phyloP scores from a whole-genome alignment of 2,113 vertebrate genomes.

The Sciurus niger region DNA sequence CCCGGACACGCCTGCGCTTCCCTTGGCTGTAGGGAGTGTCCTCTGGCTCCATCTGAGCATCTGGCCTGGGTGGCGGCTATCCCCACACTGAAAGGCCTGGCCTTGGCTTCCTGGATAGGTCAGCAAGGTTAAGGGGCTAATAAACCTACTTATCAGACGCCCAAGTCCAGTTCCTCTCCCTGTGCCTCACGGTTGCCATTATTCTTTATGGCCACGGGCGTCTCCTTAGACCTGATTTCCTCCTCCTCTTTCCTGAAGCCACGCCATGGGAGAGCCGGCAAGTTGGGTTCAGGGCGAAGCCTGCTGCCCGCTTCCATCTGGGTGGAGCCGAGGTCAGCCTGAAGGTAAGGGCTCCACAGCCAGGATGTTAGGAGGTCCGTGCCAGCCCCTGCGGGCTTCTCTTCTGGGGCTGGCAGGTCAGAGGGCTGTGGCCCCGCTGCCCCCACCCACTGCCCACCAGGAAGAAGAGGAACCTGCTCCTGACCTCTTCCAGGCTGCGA shows the following conservation, averaged over 20 bases:
- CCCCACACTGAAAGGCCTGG: not conserved
- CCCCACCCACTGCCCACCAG: accelerated
- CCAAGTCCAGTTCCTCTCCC: not conserved
- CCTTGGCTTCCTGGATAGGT: not conserved
- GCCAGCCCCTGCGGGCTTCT: accelerated
- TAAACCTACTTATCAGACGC: slow-evolving; percentile 71
- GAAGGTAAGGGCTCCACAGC: accelerated
- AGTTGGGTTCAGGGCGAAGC: accelerated
- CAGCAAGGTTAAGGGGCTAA: slow-evolving; percentile 70
- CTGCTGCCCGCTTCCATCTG: slow-evolving; percentile 33
- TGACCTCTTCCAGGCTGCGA: accelerated
- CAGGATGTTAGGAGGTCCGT: accelerated
- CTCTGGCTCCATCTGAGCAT: not conserved
- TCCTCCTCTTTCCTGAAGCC: slow-evolving; percentile 30
- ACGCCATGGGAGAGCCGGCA: not conserved
- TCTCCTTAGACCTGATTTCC: slow-evolving; percentile 67
- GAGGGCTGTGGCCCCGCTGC: not conserved
- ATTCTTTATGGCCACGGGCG: not conserved
- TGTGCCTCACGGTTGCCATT: slow-evolving; percentile 1
- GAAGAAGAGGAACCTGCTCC: not conserved
- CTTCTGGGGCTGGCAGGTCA: accelerated
- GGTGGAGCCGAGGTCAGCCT: not conserved
- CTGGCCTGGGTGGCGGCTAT: not conserved
- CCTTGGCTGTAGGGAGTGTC: not conserved
- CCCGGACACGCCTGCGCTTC: accelerated